Base-by-base conservation (phyloP, 2,113 vertebrate species). In the rabbit (Oryctolagus cuniculus) region DNA sequence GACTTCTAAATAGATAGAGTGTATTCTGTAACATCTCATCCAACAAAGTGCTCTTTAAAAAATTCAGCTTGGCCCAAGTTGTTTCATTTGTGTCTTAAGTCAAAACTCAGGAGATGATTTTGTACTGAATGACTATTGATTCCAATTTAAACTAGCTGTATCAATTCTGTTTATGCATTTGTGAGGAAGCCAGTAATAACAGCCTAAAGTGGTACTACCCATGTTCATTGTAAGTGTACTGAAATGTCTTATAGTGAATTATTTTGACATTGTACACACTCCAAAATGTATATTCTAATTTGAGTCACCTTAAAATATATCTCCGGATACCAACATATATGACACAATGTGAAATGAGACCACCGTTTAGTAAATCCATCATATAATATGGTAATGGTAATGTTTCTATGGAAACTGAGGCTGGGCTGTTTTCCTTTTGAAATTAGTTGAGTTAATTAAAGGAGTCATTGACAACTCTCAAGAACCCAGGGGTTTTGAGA, bases 341-440 rank as follows among this genome's bases (percentile, higher is more conserved):
- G 77, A 69, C 44, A 87, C 22, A 90, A 2, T 0, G 77, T 97
- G 34, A 9, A 80, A 86, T 51, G 82, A 92, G 75, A 89, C 34
- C 1, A 29, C 27, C 29, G 0, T 82, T 95, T 96, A 89, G 16
- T 93, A 63, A 44, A 16, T 92, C 58, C 1, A 4, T 87, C 63
- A 55, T 94, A 13, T 97, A 83, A 87, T 94, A 94, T 2, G 0
- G 2, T 84, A 10, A 44, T 44, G 44, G 44, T 44, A 44, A 44
- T 82, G 69, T 97, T 96, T 96, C 93, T 96, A 0, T 97, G 78
- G 84, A 97, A 97, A 98, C 73, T 64, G 58, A 85, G 19, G 29
- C 34, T 89, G 44, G 51, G 66, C 81, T 89, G 0, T 87, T 91
- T 69, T 96, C 85, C 4, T 24, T 96, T 95, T 97, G 29, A 83